Base-by-base conservation (phyloP, 2,797 vertebrate species). In the Columba guinea region DNA sequence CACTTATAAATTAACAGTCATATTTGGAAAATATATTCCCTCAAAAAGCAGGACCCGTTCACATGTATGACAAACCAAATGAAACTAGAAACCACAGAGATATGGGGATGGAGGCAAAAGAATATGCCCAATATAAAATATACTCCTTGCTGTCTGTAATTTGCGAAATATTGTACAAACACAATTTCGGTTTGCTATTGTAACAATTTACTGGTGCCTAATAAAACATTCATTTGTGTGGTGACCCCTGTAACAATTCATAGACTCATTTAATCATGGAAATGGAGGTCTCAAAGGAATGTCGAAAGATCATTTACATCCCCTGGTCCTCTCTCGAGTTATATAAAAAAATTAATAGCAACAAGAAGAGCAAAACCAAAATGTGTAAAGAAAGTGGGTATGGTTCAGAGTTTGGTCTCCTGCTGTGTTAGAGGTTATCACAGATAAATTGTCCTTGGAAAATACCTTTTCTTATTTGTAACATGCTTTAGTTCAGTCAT, bases 371-470 rank as follows among this genome's bases (percentile, higher is more conserved):
- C 15, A 86, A 90, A 96, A 62, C 27, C 37, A 84, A 92, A 89
- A 39, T 7, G 51, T 3, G 1, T 78, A 60, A 81, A 63, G 44
- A 59, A 73, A 55, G 35, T 2, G 34, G 56, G 49, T 48, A 77
- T 0, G 3, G 49, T 87, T 85, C 80, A 60, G 51, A 70, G 68
- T 63, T 87, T 74, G 74, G 46, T 65, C 20, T 87, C 56, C 64
- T 83, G 70, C 41, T 87, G 46, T 64, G 60, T 79, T 84, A 84
- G 78, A 89, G 68, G 74, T 92, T 95, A 97, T 96, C 95, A 68
- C 86, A 77, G 71, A 87, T 35, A 87, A 89, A 85, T 26, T 83
- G 37, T 39, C 84, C 48, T 91, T 82, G 74, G 88, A 96, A 94
- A 96, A 95, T 68, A 60, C 37, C 41, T 84, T 58, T 35, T 70